Evolutionary conservation across 2,113 vertebrate species (phyloP).

Genomic region (Bombycilla garrulus): DNA sequence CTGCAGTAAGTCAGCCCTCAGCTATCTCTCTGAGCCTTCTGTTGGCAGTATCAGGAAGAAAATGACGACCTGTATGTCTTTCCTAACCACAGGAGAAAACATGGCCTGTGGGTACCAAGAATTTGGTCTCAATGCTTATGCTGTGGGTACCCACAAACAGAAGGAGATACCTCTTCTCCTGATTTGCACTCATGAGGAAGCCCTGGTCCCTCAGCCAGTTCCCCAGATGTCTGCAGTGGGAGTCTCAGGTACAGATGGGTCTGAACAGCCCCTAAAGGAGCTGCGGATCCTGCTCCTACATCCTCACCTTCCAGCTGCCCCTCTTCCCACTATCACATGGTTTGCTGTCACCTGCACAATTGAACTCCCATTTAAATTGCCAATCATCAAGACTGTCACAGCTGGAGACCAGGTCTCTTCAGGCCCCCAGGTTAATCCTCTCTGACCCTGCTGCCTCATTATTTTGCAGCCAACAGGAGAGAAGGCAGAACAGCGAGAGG

Average conservation of each 20-base stretch:
- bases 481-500: neutral
- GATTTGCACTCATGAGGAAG: neutral
- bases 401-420: neutral
- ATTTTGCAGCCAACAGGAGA: neutral
- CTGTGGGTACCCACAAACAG: neutral
- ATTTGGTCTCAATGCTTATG: fast-evolving
- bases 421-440: neutral
- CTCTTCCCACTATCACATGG: neutral
- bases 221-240: neutral
- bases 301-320: neutral
- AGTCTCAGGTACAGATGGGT: neutral
- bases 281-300: neutral
- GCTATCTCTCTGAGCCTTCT: neutral
- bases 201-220: neutral
- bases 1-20: neutral
- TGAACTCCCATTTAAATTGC: neutral
- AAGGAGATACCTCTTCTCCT: neutral
- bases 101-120: neutral
- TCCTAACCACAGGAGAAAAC: neutral
- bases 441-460: neutral
- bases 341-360: neutral
- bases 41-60: neutral
- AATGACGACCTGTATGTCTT: neutral
- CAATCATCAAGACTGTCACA: neutral
- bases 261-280: neutral